Conservation (phyloP, 2,888 invertebrate genomes). For the Hypercompe scribonia region DNA sequence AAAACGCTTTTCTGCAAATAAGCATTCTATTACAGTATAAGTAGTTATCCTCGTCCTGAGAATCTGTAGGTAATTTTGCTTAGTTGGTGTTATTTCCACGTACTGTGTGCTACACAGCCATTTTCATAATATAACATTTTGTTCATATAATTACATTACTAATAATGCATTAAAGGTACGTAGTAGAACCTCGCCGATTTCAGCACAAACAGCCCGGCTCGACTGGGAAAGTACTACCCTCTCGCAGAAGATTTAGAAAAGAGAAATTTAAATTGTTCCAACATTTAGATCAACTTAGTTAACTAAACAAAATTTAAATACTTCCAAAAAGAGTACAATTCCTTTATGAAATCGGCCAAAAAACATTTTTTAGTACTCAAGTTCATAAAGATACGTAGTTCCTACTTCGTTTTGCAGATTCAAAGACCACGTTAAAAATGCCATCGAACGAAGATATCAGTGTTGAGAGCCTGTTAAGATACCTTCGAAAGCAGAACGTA, state of each 20-base stretch:
- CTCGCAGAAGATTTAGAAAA: too few relatives aligned
- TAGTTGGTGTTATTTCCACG: too few relatives aligned
- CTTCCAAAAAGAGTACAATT: too few relatives aligned
- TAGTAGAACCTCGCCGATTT: too few relatives aligned
- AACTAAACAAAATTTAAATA: not conserved
- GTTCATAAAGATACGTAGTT: not conserved
- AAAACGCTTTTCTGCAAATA: too few relatives aligned
- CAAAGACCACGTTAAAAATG: conserved; percentile 60
- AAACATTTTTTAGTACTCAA: not conserved
- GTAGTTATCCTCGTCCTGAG: not conserved
- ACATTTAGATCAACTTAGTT: not conserved
- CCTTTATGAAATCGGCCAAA: not conserved
- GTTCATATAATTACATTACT: too few relatives aligned
- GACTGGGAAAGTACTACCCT: too few relatives aligned
- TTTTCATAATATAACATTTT: not conserved
- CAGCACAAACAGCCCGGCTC: too few relatives aligned
- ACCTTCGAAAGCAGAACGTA: conserved; percentile 64
- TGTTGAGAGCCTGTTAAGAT: conserved; percentile 69
- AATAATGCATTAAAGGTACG: too few relatives aligned
- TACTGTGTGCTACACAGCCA: not conserved
- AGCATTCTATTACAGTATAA: too few relatives aligned
- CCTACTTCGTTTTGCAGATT: conserved; percentile 57
- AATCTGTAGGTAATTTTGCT: not conserved
- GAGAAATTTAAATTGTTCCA: not conserved
- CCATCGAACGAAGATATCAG: conserved; percentile 67